phyloP scores from a whole-genome alignment of 2,888 invertebrate genomes.

The Tineola bisselliella region DNA sequence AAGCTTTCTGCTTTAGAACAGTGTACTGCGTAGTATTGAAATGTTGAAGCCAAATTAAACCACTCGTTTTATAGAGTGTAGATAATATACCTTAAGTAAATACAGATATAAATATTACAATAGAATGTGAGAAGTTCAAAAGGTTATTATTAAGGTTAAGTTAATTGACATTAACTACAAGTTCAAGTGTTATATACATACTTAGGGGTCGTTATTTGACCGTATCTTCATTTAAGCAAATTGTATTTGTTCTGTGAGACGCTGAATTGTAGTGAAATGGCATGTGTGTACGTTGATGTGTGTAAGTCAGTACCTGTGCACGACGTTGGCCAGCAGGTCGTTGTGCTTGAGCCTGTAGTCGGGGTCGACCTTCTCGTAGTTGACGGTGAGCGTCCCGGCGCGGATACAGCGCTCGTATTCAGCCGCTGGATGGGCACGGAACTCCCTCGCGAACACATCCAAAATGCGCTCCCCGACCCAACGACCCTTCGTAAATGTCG shows the following conservation, averaged over 20 bases:
- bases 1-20: slow-evolving; percentile 1
- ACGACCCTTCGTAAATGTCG: slow-evolving; percentile 94
- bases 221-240: not conserved
- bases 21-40: not conserved
- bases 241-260: not conserved
- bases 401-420: slow-evolving; percentile 92
- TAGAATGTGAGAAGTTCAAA: slow-evolving; percentile 3
- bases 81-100: too few species aligned
- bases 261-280: not conserved
- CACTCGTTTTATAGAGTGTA: slow-evolving; percentile 15
- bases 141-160: slow-evolving; percentile 1
- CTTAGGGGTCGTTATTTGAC: not conserved
- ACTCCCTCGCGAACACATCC: slow-evolving; percentile 93
- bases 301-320: slow-evolving; percentile 80
- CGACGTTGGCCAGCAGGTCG: slow-evolving; percentile 90
- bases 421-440: slow-evolving; percentile 92
- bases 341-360: slow-evolving; percentile 94
- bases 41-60: not conserved
- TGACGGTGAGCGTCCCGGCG: slow-evolving; percentile 91
- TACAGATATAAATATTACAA: too few species aligned
- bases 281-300: slow-evolving; percentile 13
- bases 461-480: slow-evolving; percentile 95
- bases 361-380: slow-evolving; percentile 89
- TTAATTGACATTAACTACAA: not conserved
- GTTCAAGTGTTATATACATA: not conserved